Evolutionary conservation across 2,888 invertebrate species (phyloP).

Genomic region (Gortyna flavago): DNA sequence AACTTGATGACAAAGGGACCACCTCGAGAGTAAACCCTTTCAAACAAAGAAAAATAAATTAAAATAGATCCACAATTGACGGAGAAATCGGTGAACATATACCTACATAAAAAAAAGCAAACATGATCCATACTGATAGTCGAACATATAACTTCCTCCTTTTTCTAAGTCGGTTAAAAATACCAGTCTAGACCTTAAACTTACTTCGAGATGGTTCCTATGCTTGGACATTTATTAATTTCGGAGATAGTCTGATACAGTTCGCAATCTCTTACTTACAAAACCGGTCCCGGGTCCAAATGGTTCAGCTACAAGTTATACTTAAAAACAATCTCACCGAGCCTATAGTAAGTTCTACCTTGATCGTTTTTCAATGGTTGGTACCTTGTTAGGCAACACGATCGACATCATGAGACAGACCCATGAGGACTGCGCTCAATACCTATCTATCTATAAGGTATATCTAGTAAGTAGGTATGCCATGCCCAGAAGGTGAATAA

Average conservation of each 20-base stretch:
- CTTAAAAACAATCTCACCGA: neutral
- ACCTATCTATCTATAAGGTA: neutral
- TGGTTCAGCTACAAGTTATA: neutral
- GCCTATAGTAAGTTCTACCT: neutral
- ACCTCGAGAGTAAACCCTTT: too few species aligned
- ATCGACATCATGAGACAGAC: neutral
- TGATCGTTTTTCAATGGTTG: neutral
- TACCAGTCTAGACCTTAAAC: slow-evolving; percentile 7
- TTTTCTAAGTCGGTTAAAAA: too few species aligned
- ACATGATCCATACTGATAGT: too few species aligned
- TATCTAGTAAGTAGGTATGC: neutral
- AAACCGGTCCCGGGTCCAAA: neutral
- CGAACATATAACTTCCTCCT: too few species aligned
- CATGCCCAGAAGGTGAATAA: slow-evolving; percentile 5
- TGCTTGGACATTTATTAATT: slow-evolving; percentile 1
- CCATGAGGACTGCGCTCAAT: neutral
- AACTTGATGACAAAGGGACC: too few species aligned
- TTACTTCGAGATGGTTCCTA: neutral
- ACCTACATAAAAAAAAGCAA: too few species aligned
- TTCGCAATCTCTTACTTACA: slow-evolving; percentile 6
- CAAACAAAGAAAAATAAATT: too few species aligned
- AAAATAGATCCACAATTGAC: too few species aligned
- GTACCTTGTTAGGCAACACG: neutral
- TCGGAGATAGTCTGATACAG: slow-evolving; percentile 1
- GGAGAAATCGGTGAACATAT: too few species aligned